These are phyloP conservation scores for Ametastegia equiseti DNA, from an alignment of 2,888 invertebrate species.

Conservation along the genomic window DNA sequence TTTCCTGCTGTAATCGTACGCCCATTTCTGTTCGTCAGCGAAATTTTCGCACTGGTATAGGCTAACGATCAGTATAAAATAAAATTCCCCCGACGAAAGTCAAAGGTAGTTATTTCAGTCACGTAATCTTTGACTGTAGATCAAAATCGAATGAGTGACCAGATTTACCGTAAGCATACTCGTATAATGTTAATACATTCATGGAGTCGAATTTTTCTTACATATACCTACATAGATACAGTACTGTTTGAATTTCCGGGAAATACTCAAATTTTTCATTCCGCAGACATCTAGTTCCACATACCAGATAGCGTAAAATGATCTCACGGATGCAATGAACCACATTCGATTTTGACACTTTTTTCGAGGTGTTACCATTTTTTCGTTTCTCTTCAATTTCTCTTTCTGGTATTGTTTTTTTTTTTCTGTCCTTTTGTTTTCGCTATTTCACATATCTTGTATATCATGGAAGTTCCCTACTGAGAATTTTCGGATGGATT, in stretches of 20 bases:
- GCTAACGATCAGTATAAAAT: neutral
- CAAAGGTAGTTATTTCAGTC: neutral
- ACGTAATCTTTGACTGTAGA: neutral
- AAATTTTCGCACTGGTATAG: neutral
- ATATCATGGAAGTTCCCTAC: too few species aligned
- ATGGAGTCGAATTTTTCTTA: too few species aligned
- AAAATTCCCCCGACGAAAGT: too few species aligned
- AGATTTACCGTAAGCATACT: neutral
- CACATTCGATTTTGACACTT: neutral
- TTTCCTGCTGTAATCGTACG: neutral
- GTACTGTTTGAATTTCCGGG: neutral
- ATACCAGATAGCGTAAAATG: neutral
- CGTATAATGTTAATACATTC: too few species aligned
- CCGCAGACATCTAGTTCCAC: neutral
- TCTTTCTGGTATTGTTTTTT: too few species aligned
- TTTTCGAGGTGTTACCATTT: neutral
- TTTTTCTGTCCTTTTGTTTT: too few species aligned
- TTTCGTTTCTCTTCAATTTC: neutral
- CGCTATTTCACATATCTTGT: neutral
- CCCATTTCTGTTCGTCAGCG: neutral
- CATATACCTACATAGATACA: neutral
- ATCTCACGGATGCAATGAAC: neutral
- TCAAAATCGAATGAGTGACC: neutral
- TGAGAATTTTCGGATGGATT: too few species aligned
- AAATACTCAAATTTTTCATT: neutral